Percentiles rank a stretch among this genome's conserved stretches.
Evolutionary conservation across 1,140 invertebrate species (phyloP).

Genomic region (Drosophila sturtevanti): DNA sequence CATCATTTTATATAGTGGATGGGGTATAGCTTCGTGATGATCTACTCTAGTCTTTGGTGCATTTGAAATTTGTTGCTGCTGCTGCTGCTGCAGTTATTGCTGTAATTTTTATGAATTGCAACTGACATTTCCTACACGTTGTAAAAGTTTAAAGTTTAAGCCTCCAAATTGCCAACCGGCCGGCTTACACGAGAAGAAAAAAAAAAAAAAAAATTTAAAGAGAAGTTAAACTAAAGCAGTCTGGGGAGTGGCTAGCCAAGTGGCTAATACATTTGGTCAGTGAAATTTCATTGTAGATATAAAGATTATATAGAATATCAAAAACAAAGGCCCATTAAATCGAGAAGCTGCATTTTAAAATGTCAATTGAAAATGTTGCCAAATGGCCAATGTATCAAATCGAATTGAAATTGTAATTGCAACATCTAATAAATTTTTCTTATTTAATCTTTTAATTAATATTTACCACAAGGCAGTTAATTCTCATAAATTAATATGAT

Average conservation of each 20-base stretch:
- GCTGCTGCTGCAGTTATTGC: conserved; percentile 57
- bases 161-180: conserved; percentile 53
- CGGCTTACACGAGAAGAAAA: conserved; percentile 44
- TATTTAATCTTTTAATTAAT: conserved; percentile 78
- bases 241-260: conserved; percentile 48
- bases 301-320: conserved; percentile 44
- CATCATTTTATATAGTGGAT: background rate
- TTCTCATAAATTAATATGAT: conserved; percentile 72
- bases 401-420: conserved; percentile 46
- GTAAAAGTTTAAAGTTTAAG: conserved; percentile 80
- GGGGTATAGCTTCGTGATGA: conserved; percentile 61
- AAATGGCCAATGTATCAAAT: conserved; percentile 66
- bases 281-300: conserved; percentile 43
- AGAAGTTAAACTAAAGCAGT: background rate
- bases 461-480: conserved; percentile 65
- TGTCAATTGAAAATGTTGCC: conserved; percentile 56
- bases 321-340: conserved; percentile 50
- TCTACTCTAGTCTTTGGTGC: conserved; percentile 34
- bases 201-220: background rate
- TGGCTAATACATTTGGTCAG: conserved; percentile 53
- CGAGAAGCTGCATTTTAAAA: conserved; percentile 46
- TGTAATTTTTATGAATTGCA: conserved; percentile 75
- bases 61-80: conserved; percentile 18
- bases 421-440: conserved; percentile 70
- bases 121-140: conserved; percentile 78